A percentile compares a stretch with the other conserved stretches of the same genome.
Conservation (phyloP, 2,797 vertebrate genomes). For the Poecile montanus region DNA sequence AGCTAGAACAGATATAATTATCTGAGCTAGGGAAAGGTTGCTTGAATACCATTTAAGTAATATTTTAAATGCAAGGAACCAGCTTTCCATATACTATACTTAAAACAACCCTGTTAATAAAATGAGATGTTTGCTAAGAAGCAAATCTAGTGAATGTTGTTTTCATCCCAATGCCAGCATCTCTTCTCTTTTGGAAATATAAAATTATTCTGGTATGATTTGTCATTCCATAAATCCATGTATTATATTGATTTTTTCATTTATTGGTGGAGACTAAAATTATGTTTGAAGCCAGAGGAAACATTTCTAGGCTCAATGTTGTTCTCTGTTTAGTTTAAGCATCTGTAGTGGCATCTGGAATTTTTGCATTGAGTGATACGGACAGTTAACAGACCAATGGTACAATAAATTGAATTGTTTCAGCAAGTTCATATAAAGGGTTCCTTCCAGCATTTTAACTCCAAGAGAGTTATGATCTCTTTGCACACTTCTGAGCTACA, state of each 20-base stretch:
- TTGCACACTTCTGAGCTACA: neutral
- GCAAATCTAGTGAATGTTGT: neutral
- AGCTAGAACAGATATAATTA: neutral
- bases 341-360: neutral
- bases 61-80: neutral
- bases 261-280: neutral
- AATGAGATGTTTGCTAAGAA: neutral
- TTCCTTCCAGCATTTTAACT: neutral
- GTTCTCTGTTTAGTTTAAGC: neutral
- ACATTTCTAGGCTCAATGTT: neutral
- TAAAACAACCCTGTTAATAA: neutral
- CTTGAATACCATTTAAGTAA: neutral
- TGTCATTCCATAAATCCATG: neutral
- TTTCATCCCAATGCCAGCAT: neutral
- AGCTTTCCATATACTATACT: neutral
- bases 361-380: neutral
- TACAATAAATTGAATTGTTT: neutral
- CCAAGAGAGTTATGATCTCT: neutral
- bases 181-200: neutral
- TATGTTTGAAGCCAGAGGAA: neutral
- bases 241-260: neutral
- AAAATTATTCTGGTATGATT: neutral
- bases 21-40: neutral
- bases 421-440: neutral
- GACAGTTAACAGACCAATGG: neutral